Conservation (phyloP, 2,888 invertebrate species). For the Agrotis segetum region DNA sequence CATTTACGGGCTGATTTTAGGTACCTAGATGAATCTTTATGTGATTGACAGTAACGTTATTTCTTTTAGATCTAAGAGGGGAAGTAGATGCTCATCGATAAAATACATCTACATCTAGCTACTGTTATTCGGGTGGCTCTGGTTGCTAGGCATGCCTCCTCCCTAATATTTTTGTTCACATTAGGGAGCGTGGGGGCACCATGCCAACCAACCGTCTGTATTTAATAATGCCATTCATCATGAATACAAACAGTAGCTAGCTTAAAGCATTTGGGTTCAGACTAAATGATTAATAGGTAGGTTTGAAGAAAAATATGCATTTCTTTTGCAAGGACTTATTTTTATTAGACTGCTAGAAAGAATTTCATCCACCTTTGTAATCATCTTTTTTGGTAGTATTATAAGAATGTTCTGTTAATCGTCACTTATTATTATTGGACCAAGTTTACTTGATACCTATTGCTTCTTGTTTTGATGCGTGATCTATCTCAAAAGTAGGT, state of each 20-base stretch:
- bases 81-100: constrained; percentile 48
- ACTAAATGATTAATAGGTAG: constrained; percentile 33
- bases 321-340: not conserved
- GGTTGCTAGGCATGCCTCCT: constrained; percentile 65
- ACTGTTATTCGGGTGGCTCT: constrained; percentile 57
- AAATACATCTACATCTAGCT: constrained; percentile 48
- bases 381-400: too few species aligned
- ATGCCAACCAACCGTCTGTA: constrained; percentile 63
- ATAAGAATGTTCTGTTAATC: not conserved
- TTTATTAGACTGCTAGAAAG: too few species aligned
- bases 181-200: constrained; percentile 63
- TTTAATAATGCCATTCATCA: constrained; percentile 56
- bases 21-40: not conserved
- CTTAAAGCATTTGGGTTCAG: constrained; percentile 25
- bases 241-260: constrained; percentile 54
- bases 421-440: not conserved
- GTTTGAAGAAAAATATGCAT: constrained; percentile 10
- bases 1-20: constrained; percentile 11
- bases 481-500: not conserved
- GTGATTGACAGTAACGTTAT: constrained; percentile 25
- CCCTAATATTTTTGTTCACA: constrained; percentile 66
- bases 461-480: not conserved
- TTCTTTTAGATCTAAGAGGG: constrained; percentile 50
- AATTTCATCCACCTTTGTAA: too few species aligned
- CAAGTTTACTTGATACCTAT: not conserved